A percentile compares a stretch with the other conserved stretches of the same genome.
Evolutionary conservation across 1,140 invertebrate species (phyloP).

Genomic region (Zaprionus capensis): DNA sequence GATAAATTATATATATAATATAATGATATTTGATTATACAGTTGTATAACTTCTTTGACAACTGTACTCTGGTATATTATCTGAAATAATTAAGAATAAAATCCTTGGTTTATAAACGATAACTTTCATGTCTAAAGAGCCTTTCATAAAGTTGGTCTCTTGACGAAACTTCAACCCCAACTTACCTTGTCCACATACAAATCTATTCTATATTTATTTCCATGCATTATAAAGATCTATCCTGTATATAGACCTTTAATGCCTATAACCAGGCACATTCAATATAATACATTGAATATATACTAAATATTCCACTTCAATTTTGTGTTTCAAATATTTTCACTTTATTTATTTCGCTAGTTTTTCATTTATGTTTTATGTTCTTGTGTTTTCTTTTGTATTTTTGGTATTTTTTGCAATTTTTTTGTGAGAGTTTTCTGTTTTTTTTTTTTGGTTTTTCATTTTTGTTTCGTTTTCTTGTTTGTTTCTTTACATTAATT

Average conservation of each 20-base stretch:
- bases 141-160: too few species aligned
- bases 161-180: too few species aligned
- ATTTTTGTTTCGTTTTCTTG: slow-evolving; percentile 51
- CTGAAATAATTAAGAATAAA: too few species aligned
- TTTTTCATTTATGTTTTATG: slow-evolving; percentile 77
- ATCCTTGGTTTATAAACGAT: too few species aligned
- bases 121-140: too few species aligned
- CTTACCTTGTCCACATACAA: too few species aligned
- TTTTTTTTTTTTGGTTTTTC: slow-evolving; percentile 58
- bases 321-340: slow-evolving; percentile 71
- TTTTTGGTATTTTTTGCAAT: slow-evolving; percentile 37
- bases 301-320: background rate
- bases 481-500: slow-evolving; percentile 70
- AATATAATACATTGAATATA: background rate
- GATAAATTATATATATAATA: too few species aligned
- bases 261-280: background rate
- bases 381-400: slow-evolving; percentile 53
- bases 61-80: too few species aligned
- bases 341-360: slow-evolving; percentile 82
- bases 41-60: too few species aligned
- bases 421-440: slow-evolving; percentile 26
- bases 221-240: background rate
- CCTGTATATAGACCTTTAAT: background rate
- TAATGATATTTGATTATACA: too few species aligned
- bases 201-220: too few species aligned